phyloP scores from a whole-genome alignment of 2,797 vertebrate species.

The Okamejei kenojei region DNA sequence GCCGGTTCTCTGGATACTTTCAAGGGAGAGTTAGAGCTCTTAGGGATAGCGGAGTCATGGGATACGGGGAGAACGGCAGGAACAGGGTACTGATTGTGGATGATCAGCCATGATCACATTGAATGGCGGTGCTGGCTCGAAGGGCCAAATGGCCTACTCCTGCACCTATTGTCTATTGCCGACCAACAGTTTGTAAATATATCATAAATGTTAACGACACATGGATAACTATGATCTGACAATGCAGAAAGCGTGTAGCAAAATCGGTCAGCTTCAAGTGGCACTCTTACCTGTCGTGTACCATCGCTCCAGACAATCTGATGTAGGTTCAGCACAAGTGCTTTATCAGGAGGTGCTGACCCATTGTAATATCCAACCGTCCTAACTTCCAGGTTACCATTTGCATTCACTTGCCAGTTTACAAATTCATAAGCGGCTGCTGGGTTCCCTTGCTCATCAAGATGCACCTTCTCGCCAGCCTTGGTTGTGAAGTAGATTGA shows the following conservation, averaged over 20 bases:
- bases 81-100: no score
- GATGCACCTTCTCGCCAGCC: not conserved
- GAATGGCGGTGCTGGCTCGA: no score
- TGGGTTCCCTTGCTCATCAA: not conserved
- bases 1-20: no score
- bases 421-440: not conserved
- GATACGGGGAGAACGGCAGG: no score
- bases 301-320: not conserved
- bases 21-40: no score
- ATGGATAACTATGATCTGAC: not conserved
- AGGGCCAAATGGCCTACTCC: no score
- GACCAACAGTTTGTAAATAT: no score
- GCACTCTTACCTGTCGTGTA: not conserved
- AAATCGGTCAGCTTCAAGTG: not conserved
- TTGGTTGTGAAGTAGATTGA: not conserved
- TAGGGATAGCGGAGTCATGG: no score
- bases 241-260: not conserved
- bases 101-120: no score
- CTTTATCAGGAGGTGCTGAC: not conserved
- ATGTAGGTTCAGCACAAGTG: not conserved
- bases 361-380: slow-evolving; percentile 12
- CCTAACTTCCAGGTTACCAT: not conserved
- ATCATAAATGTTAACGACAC: no score
- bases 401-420: not conserved
- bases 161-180: no score